These are phyloP conservation scores for Dromococcyx pavoninus DNA, from an alignment of 2,797 vertebrate genomes.

Conservation along the genomic window DNA sequence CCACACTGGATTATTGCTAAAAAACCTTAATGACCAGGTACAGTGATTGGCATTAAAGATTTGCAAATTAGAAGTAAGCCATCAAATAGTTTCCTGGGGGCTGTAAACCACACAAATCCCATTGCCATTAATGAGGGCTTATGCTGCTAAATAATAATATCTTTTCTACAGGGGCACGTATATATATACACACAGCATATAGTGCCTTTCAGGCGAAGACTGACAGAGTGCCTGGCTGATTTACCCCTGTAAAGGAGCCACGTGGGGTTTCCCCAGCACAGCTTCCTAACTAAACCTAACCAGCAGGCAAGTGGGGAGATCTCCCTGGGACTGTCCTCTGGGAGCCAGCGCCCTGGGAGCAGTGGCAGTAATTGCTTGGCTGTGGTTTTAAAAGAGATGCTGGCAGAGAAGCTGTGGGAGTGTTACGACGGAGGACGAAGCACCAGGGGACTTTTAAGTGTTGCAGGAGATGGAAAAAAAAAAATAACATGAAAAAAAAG, in stretches of 20 bases:
- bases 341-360: conserved; percentile 15
- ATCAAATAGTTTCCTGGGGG: conserved; percentile 36
- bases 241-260: neutral
- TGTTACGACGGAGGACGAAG: neutral
- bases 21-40: conserved; percentile 59
- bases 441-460: conserved; percentile 18
- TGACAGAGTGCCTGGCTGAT: neutral
- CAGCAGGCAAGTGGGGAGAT: neutral
- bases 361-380: neutral
- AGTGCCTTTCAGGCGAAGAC: neutral
- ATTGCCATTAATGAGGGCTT: conserved; percentile 44
- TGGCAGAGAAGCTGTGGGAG: conserved; percentile 51
- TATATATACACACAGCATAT: fast-evolving
- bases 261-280: neutral
- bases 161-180: neutral
- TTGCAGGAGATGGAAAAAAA: neutral
- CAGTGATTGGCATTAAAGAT: neutral
- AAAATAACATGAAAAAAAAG: neutral
- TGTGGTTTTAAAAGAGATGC: neutral
- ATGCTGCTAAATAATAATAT: conserved; percentile 13
- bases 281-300: neutral
- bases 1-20: neutral
- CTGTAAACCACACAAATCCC: neutral
- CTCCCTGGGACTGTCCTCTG: neutral
- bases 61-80: conserved; percentile 57